Evolutionary conservation across 2,797 vertebrate species (phyloP).

Genomic region (Labroides dimidiatus): DNA sequence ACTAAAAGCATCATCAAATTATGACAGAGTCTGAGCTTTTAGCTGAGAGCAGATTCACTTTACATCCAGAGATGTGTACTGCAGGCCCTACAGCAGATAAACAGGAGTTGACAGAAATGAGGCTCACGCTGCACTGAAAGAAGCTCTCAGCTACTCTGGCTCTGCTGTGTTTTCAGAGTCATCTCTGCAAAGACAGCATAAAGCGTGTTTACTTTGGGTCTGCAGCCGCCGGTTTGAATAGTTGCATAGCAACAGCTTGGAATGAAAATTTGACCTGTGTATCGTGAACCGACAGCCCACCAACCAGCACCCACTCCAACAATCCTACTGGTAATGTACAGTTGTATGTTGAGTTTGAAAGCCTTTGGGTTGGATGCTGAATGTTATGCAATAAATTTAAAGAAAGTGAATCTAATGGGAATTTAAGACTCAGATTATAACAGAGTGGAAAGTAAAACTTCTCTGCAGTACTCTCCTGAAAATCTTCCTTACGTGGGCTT

Average conservation of each 20-base stretch:
- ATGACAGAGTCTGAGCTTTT: slow-evolving; percentile 19
- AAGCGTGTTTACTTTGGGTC: slow-evolving; percentile 63
- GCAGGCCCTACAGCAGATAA: slow-evolving; percentile 15
- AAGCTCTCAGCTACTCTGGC: slow-evolving; percentile 40
- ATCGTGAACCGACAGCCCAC: slow-evolving; percentile 31
- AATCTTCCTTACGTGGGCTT: too few relatives aligned
- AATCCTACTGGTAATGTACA: slow-evolving; percentile 13
- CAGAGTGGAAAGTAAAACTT: neutral
- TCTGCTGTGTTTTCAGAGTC: slow-evolving; percentile 37
- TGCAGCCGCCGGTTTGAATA: slow-evolving; percentile 38
- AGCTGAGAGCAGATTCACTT: slow-evolving; percentile 2
- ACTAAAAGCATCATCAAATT: slow-evolving; percentile 13
- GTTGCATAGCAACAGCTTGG: slow-evolving; percentile 75
- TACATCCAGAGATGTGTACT: slow-evolving; percentile 35
- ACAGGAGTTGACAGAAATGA: slow-evolving; percentile 20
- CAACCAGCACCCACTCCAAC: slow-evolving; percentile 49
- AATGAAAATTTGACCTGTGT: slow-evolving; percentile 63
- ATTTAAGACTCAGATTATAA: neutral
- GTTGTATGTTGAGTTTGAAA: slow-evolving; percentile 2
- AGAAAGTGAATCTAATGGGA: neutral
- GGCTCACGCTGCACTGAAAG: slow-evolving; percentile 7
- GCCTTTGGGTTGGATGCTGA: slow-evolving; percentile 9
- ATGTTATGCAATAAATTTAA: slow-evolving; percentile 17
- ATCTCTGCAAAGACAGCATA: slow-evolving; percentile 49
- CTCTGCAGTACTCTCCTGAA: too few relatives aligned